phyloP scores from a whole-genome alignment of 2,113 vertebrate genomes.

The Sitta europaea region DNA sequence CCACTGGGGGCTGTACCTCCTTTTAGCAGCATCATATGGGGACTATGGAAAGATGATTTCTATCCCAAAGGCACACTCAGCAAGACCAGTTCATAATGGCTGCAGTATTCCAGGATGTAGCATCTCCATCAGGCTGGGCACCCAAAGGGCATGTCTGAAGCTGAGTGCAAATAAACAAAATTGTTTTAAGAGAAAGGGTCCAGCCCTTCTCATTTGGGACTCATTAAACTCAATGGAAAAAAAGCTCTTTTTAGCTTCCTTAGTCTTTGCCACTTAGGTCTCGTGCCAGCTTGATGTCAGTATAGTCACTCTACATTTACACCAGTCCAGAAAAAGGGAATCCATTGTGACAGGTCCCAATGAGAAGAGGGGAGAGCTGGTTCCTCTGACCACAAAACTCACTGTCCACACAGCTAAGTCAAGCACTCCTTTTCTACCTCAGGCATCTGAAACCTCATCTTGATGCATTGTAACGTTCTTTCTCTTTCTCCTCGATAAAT shows the following conservation, averaged over 20 bases:
- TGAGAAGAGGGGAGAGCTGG: background rate
- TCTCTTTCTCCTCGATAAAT: background rate
- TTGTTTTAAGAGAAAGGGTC: background rate
- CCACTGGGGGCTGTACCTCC: background rate
- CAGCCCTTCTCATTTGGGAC: background rate
- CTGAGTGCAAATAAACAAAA: background rate
- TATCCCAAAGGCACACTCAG: background rate
- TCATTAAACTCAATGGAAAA: background rate
- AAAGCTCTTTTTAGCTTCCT: background rate
- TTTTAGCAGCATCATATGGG: background rate
- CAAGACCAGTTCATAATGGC: background rate
- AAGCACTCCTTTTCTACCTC: background rate
- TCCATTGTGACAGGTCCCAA: fast-evolving
- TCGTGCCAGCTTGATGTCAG: background rate
- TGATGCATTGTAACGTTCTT: background rate
- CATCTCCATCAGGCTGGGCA: background rate
- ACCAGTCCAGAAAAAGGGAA: background rate
- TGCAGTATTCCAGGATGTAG: background rate
- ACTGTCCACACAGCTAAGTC: background rate
- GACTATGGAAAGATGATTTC: background rate
- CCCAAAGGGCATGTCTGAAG: background rate
- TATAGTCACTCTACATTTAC: background rate
- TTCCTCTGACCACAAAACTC: background rate
- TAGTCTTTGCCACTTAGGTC: background rate
- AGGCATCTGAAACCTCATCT: background rate